Percentiles rank a stretch among this genome's conserved stretches.
These are phyloP conservation scores for Rotaria sp. DNA, from an alignment of 2,888 invertebrate genomes.

Conservation along the genomic window DNA sequence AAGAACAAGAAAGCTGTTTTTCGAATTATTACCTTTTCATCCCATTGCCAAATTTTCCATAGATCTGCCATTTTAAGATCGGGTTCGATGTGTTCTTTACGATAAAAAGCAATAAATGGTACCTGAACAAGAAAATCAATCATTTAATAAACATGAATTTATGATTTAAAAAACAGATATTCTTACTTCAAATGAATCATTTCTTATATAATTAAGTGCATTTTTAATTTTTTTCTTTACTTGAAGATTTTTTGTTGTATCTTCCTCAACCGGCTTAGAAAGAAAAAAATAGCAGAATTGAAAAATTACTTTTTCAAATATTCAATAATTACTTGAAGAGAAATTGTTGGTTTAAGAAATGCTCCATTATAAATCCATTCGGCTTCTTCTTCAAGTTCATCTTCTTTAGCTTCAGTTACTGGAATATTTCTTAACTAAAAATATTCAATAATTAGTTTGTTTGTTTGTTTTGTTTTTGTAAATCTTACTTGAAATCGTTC, in stretches of 20 bases:
- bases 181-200: conserved; percentile 72
- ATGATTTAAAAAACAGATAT: conserved; percentile 46
- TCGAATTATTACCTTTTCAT: conserved; percentile 64
- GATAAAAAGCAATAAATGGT: conserved; percentile 94
- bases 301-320: conserved; percentile 19
- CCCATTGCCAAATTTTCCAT: conserved; percentile 93
- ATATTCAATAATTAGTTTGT: neutral
- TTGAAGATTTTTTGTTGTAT: conserved; percentile 41
- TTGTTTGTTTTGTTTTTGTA: neutral
- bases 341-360: conserved; percentile 74
- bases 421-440: conserved; percentile 69
- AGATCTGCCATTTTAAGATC: conserved; percentile 86
- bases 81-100: conserved; percentile 91
- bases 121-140: conserved; percentile 59
- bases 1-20: too few relatives aligned
- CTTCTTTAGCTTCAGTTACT: conserved; percentile 63
- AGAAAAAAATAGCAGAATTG: neutral
- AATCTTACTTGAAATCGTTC: conserved; percentile 57
- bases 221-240: conserved; percentile 70
- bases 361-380: conserved; percentile 95
- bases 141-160: neutral
- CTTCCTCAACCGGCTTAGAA: neutral
- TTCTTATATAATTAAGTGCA: conserved; percentile 87
- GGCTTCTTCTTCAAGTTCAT: conserved; percentile 82
- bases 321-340: conserved; percentile 63